These are phyloP conservation scores for Amphiprion clarkii DNA, from an alignment of 2,797 vertebrate species.

Conservation along the genomic window DNA sequence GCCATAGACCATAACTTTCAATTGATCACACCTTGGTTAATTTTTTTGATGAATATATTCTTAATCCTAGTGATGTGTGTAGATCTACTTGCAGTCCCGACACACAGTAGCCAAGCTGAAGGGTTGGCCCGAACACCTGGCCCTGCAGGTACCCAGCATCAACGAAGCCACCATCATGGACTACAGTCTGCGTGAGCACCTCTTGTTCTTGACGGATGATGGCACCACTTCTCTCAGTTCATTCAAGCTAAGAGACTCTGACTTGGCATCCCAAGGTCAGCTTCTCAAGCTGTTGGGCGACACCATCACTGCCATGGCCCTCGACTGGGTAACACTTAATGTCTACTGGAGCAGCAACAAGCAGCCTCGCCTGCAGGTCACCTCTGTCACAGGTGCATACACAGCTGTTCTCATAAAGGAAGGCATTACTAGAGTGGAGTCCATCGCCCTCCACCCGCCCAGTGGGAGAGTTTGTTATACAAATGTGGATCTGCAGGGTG, in stretches of 20 bases:
- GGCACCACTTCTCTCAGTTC: slow-evolving; percentile 77
- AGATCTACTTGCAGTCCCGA: slow-evolving; percentile 90
- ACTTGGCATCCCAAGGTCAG: slow-evolving; percentile 74
- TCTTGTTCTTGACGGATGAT: slow-evolving; percentile 85
- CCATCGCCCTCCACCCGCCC: slow-evolving; percentile 86
- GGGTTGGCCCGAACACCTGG: slow-evolving; percentile 80
- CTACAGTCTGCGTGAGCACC: slow-evolving; percentile 82
- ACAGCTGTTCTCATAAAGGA: slow-evolving; percentile 80
- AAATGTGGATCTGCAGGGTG: slow-evolving; percentile 68
- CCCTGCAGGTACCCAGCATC: slow-evolving; percentile 82
- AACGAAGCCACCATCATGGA: slow-evolving; percentile 85
- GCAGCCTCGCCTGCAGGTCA: slow-evolving; percentile 83
- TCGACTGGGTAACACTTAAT: slow-evolving; percentile 92
- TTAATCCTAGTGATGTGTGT: slow-evolving; percentile 3
- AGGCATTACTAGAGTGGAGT: slow-evolving; percentile 74
- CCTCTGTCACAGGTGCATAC: slow-evolving; percentile 76
- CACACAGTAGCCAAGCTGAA: slow-evolving; percentile 60
- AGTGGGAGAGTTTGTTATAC: slow-evolving; percentile 87
- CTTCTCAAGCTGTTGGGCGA: slow-evolving; percentile 79
- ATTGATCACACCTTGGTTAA: background rate
- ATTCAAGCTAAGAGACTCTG: slow-evolving; percentile 80
- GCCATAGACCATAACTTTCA: background rate
- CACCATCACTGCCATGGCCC: slow-evolving; percentile 83
- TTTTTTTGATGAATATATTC: background rate
- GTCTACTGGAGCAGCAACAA: slow-evolving; percentile 90